phyloP scores from a whole-genome alignment of 2,797 vertebrate species.

The Buphagus erythrorhynchus region DNA sequence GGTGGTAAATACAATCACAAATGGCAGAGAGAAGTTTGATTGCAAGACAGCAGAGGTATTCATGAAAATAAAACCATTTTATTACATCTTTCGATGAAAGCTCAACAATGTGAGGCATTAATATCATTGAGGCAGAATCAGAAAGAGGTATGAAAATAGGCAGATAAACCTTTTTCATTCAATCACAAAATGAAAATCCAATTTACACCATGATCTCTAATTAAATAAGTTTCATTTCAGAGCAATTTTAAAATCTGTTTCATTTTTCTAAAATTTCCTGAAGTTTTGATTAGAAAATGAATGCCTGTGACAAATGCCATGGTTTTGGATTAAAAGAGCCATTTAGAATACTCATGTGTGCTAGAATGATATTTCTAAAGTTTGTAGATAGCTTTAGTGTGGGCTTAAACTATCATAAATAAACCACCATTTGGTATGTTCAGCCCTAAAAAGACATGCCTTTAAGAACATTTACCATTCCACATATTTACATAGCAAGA shows the following conservation, averaged over 20 bases:
- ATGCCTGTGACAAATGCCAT: background rate
- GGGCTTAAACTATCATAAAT: background rate
- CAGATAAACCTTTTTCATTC: constrained; percentile 22
- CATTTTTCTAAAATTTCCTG: background rate
- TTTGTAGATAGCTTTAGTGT: background rate
- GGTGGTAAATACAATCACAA: constrained; percentile 51
- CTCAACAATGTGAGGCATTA: constrained; percentile 7
- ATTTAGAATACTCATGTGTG: background rate
- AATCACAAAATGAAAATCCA: background rate
- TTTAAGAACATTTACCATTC: constrained; percentile 24
- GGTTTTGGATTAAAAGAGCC: background rate
- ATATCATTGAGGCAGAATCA: constrained; percentile 18
- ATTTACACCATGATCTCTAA: background rate
- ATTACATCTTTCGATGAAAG: constrained; percentile 40
- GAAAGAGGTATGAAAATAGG: constrained; percentile 3
- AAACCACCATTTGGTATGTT: background rate
- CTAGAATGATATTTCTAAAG: background rate
- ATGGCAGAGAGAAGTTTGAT: constrained; percentile 11
- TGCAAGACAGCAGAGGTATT: constrained; percentile 67
- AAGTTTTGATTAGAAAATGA: background rate
- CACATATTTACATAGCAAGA: background rate
- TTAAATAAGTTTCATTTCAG: constrained; percentile 3
- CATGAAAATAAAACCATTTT: constrained; percentile 38
- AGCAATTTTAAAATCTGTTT: background rate
- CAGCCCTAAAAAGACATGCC: background rate